Percentiles rank a stretch among this genome's conserved stretches.
Conservation (phyloP, 2,888 invertebrate genomes). For the Drosophila parthenogenetica region DNA sequence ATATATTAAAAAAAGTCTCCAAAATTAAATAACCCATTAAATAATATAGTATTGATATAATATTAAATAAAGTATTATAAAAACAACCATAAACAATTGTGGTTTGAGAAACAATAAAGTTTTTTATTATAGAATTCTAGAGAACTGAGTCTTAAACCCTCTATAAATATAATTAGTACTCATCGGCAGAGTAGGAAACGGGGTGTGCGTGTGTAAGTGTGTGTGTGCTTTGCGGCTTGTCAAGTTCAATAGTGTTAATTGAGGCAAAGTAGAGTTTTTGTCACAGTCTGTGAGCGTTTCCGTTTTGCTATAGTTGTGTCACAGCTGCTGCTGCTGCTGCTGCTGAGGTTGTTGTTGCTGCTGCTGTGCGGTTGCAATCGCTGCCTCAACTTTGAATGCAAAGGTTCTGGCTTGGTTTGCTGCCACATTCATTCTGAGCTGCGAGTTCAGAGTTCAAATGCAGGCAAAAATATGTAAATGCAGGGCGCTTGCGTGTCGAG, state of each 20-base stretch:
- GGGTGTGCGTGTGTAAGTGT: slow-evolving; percentile 8
- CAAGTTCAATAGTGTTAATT: slow-evolving; percentile 80
- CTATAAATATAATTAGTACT: slow-evolving; percentile 7
- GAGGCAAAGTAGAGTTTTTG: slow-evolving; percentile 61
- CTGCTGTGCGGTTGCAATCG: slow-evolving; percentile 19
- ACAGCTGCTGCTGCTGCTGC: slow-evolving; percentile 12
- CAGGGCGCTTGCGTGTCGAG: slow-evolving; percentile 78
- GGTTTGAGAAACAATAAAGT: neutral
- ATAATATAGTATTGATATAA: no score
- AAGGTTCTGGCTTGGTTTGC: slow-evolving; percentile 4
- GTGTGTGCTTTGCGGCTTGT: slow-evolving; percentile 33
- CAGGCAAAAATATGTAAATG: slow-evolving; percentile 78
- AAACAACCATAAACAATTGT: neutral
- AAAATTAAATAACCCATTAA: no score
- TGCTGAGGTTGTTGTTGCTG: slow-evolving; percentile 17
- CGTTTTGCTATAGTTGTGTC: slow-evolving; percentile 40
- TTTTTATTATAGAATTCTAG: neutral
- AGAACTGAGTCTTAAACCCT: neutral
- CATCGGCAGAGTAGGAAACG: neutral
- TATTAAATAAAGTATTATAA: neutral
- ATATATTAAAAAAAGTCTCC: no score
- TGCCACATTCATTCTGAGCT: slow-evolving; percentile 40
- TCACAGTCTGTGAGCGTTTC: slow-evolving; percentile 61
- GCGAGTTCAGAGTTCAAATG: slow-evolving; percentile 71
- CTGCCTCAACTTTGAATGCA: slow-evolving; percentile 19